phyloP scores from a whole-genome alignment of 2,888 invertebrate species.

The Tetramorium bicarinatum region DNA sequence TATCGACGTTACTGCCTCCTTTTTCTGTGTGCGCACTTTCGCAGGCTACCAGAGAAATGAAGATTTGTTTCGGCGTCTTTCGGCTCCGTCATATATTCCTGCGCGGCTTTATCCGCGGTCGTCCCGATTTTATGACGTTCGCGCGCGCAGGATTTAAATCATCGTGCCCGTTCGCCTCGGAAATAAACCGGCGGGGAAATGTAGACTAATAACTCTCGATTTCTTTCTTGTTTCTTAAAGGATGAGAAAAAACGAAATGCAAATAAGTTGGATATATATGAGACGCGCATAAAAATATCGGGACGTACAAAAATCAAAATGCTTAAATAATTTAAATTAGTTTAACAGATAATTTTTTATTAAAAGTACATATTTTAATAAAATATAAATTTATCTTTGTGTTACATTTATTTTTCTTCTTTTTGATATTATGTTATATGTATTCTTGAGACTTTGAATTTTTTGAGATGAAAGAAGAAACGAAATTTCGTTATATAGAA shows the following conservation, averaged over 20 bases:
- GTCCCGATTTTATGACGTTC: conserved; percentile 44
- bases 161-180: conserved; percentile 11
- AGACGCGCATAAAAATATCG: background rate
- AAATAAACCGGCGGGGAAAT: conserved; percentile 37
- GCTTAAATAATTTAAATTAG: background rate
- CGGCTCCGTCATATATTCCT: conserved; percentile 38
- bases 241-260: conserved; percentile 1
- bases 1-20: conserved; percentile 64
- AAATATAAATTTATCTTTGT: background rate
- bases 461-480: conserved; percentile 18
- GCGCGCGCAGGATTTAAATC: conserved; percentile 64
- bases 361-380: background rate
- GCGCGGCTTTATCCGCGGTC: conserved; percentile 21
- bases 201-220: conserved; percentile 42
- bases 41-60: conserved; percentile 77
- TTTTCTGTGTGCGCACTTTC: conserved; percentile 53
- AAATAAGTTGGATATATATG: background rate
- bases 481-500: background rate
- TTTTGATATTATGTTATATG: background rate
- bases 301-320: background rate
- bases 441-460: background rate
- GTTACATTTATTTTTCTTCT: background rate
- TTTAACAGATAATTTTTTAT: background rate
- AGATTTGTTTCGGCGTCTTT: conserved; percentile 82
- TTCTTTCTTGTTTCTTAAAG: conserved; percentile 10